phyloP scores from a whole-genome alignment of 2,113 vertebrate species.

The Perca flavescens region DNA sequence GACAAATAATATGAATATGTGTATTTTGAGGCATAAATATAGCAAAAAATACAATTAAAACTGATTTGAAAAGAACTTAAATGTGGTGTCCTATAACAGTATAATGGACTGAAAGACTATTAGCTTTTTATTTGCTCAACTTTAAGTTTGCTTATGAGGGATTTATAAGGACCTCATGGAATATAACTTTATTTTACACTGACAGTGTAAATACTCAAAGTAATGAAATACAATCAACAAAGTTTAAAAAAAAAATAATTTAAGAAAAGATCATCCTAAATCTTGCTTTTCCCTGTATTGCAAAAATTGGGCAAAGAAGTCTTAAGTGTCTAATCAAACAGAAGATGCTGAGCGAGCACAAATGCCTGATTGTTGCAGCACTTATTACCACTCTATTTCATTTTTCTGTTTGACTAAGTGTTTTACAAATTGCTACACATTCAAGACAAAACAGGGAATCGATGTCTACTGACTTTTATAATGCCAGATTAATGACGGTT shows the following conservation, averaged over 20 bases:
- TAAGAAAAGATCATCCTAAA: neutral
- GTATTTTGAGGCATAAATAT: neutral
- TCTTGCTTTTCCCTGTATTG: neutral
- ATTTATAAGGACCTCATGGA: neutral
- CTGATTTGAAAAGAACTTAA: neutral
- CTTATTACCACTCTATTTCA: neutral
- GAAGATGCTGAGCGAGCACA: neutral
- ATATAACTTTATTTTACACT: neutral
- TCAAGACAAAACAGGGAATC: neutral
- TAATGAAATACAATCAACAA: neutral
- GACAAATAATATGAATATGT: neutral
- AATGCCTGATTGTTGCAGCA: neutral
- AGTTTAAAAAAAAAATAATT: neutral
- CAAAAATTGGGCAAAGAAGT: constrained; percentile 1
- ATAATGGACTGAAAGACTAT: neutral
- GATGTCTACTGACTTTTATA: neutral
- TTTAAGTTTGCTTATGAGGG: neutral
- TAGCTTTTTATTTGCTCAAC: neutral
- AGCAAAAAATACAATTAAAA: neutral
- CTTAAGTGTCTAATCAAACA: neutral
- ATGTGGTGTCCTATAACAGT: neutral
- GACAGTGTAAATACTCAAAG: no score
- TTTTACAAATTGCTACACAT: neutral
- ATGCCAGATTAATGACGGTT: neutral
- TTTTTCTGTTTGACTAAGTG: neutral